Base-by-base conservation (phyloP, 2,113 vertebrate species). In the Myiopsitta monachus region DNA sequence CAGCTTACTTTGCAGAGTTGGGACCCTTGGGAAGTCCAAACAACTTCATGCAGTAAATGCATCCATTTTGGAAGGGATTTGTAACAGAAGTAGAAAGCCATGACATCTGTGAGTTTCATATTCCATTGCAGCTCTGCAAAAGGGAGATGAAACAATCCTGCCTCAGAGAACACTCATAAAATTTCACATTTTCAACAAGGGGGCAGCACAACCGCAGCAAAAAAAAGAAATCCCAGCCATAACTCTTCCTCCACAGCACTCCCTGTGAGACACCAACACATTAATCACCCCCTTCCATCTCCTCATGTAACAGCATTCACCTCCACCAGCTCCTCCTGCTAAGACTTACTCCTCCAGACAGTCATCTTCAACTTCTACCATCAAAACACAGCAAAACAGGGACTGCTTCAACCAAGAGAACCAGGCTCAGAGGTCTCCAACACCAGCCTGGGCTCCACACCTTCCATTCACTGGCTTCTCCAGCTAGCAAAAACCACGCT, bases 101-200 rank as follows among this genome's bases (percentile, higher is more conserved):
- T 36, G 16, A 31, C 74, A 87, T 41, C 57, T 12, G 0, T 3
- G 28, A 63, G 67, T 46, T 76, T 91, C 30, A 9, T 16, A 2
- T 89, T 93, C 87, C 81, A 63, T 18, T 93, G 79, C 78, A 85
- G 49, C n/a, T 24, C 88, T 75, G 55, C 83, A 36, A 68, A 91
- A 87, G 41, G 23, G 36, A 93, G 47, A 84, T 70, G 69, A 92
- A 84, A 77, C 70, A 46, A 59, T 70, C 66, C 18, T 41, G 16
- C 27, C 66, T 73, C 57, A 76, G 44, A 94, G 49, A 76, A 83
- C 21, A 1, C 18, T 62, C 38, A 10, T 18, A 51, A 49, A 51
- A 63, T 33, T 49, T 39, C 87, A 66, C 47, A 5, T 80, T 84
- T 92, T 66, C 92, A 94, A 76, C 94, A 96, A 93, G 75, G 63